Evolutionary conservation across 2,113 vertebrate genomes (phyloP).

Genomic region (Macaca nemestrina): DNA sequence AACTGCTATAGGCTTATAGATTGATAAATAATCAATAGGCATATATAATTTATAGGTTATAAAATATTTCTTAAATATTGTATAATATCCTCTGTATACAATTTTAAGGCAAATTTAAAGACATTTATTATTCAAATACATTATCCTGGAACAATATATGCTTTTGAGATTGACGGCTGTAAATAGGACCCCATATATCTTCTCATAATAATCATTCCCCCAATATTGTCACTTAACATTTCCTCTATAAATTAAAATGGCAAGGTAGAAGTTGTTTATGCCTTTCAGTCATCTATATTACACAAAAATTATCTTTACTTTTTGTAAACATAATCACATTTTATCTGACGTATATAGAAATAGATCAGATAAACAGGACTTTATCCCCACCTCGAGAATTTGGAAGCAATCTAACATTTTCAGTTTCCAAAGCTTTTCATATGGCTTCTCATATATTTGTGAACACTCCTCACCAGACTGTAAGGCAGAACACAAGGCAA

Average conservation of each 20-base stretch:
- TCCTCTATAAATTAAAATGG: neutral
- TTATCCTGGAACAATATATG: neutral
- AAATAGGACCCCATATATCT: neutral
- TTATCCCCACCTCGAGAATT: neutral
- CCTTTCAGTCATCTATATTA: no score
- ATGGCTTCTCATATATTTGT: neutral
- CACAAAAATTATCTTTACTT: neutral
- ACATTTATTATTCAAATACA: neutral
- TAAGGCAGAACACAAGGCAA: neutral
- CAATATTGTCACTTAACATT: neutral
- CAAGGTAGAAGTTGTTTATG: accelerated
- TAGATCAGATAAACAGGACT: neutral
- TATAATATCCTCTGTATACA: neutral
- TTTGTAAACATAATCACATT: neutral
- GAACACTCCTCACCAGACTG: neutral
- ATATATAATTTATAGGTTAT: neutral
- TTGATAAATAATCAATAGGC: neutral
- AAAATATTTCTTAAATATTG: neutral
- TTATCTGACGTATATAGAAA: neutral
- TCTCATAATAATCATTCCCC: neutral
- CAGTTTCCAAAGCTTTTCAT: neutral
- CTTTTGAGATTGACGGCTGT: neutral
- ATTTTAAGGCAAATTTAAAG: neutral
- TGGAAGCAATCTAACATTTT: neutral
- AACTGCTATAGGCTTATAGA: neutral